A percentile compares a stretch with the other conserved stretches of the same genome.
phyloP scores from a whole-genome alignment of 2,888 invertebrate genomes.

The Tachina lurida region DNA sequence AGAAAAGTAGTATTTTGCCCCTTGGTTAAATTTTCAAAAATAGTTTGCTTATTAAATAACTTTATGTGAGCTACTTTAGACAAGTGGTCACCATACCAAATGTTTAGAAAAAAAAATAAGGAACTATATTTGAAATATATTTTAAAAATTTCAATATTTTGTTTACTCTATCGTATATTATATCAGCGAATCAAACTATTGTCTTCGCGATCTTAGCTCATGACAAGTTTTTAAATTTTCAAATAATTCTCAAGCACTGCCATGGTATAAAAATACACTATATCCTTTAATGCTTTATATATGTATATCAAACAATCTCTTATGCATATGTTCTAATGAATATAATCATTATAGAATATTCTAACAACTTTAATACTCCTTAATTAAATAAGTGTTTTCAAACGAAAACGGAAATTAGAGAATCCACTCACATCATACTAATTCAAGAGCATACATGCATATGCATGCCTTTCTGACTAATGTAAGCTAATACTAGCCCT shows the following conservation, averaged over 20 bases:
- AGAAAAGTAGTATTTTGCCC: not conserved
- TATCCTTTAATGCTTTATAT: not conserved
- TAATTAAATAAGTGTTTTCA: constrained; percentile 56
- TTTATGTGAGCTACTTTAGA: constrained; percentile 31
- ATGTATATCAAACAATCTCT: not conserved
- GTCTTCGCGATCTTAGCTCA: not conserved
- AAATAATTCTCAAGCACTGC: not conserved
- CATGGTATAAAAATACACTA: not conserved
- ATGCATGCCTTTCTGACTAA: not conserved
- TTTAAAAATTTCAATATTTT: too few species aligned
- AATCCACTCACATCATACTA: constrained; percentile 46
- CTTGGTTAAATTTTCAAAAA: constrained; percentile 32
- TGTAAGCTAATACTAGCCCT: not conserved
- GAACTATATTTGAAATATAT: too few species aligned
- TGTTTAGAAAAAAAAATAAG: not conserved
- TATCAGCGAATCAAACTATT: too few species aligned
- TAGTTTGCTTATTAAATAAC: constrained; percentile 34
- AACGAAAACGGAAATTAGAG: constrained; percentile 63
- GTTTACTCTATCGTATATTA: too few species aligned
- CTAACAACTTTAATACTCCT: constrained; percentile 43
- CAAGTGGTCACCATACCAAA: constrained; percentile 14
- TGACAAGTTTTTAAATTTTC: not conserved
- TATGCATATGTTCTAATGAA: not conserved
- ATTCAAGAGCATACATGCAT: not conserved
- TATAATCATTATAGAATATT: constrained; percentile 15